A percentile compares a stretch with the other conserved stretches of the same genome.
These are phyloP conservation scores for Dasysyrphus albostriatus DNA, from an alignment of 2,888 invertebrate species.

Conservation along the genomic window DNA sequence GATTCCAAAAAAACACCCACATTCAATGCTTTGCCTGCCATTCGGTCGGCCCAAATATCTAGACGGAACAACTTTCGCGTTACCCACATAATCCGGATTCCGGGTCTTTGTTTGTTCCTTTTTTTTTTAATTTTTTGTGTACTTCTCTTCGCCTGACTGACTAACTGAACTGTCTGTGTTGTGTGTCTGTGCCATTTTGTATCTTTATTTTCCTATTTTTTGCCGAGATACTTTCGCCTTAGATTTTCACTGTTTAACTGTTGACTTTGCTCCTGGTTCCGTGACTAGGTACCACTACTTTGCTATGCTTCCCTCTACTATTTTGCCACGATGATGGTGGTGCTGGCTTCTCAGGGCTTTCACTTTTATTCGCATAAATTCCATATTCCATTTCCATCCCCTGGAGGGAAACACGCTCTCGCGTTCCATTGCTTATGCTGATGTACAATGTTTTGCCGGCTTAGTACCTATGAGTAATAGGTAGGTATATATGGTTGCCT, in stretches of 20 bases:
- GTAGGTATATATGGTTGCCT: slow-evolving; percentile 9
- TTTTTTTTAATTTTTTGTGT: slow-evolving; percentile 58
- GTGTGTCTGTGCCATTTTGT: slow-evolving; percentile 45
- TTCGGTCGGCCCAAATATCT: slow-evolving; percentile 33
- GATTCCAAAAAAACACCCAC: background rate
- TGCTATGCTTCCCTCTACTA: slow-evolving; percentile 8
- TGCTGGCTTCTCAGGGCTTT: slow-evolving; percentile 50
- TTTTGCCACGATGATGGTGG: background rate
- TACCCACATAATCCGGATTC: slow-evolving; percentile 73
- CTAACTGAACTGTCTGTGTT: slow-evolving; percentile 47
- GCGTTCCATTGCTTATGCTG: background rate
- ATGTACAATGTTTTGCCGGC: slow-evolving; percentile 29
- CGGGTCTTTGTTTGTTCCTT: slow-evolving; percentile 62
- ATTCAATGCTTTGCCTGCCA: background rate
- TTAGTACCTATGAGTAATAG: slow-evolving; percentile 18
- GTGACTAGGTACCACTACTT: slow-evolving; percentile 28
- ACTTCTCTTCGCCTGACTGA: slow-evolving; percentile 65
- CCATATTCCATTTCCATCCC: slow-evolving; percentile 31
- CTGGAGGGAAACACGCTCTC: background rate
- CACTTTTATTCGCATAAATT: slow-evolving; percentile 70
- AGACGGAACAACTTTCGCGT: slow-evolving; percentile 70
- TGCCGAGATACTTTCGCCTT: slow-evolving; percentile 54
- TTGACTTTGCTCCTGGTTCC: slow-evolving; percentile 72
- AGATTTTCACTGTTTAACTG: slow-evolving; percentile 67
- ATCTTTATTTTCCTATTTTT: slow-evolving; percentile 37